Evolutionary conservation across 2,113 vertebrate genomes (phyloP).

Genomic region (Pavo muticus): DNA sequence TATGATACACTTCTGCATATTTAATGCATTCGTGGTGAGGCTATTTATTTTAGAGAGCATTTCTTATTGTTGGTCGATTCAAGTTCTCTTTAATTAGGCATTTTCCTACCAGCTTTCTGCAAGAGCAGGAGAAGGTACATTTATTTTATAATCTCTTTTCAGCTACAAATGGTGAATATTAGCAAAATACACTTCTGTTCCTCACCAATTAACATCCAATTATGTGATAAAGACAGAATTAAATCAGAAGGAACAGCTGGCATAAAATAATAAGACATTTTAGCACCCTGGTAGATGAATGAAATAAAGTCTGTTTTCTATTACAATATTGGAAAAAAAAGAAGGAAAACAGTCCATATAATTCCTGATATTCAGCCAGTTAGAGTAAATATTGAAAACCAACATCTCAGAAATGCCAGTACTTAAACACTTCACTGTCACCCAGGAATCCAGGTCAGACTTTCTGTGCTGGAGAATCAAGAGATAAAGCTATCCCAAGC

Average conservation of each 20-base stretch:
- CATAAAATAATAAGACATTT: neutral
- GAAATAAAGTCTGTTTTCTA: conserved; percentile 17
- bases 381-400: neutral
- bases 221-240: conserved; percentile 34
- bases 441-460: neutral
- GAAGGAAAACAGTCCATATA: neutral
- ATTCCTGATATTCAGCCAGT: neutral
- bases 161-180: neutral
- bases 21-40: neutral
- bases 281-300: neutral
- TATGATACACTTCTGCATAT: neutral
- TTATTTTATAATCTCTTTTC: conserved; percentile 3
- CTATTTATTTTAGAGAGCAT: neutral
- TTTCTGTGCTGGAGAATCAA: neutral
- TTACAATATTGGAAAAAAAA: neutral
- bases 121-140: neutral
- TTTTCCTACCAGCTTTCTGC: neutral
- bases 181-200: neutral
- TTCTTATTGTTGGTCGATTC: neutral
- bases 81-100: neutral
- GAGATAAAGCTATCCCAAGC: neutral
- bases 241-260: neutral
- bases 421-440: neutral
- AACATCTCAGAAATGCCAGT: neutral
- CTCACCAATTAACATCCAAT: neutral